Evolutionary conservation across 2,888 invertebrate genomes (phyloP).

Genomic region (Noctua janthe): DNA sequence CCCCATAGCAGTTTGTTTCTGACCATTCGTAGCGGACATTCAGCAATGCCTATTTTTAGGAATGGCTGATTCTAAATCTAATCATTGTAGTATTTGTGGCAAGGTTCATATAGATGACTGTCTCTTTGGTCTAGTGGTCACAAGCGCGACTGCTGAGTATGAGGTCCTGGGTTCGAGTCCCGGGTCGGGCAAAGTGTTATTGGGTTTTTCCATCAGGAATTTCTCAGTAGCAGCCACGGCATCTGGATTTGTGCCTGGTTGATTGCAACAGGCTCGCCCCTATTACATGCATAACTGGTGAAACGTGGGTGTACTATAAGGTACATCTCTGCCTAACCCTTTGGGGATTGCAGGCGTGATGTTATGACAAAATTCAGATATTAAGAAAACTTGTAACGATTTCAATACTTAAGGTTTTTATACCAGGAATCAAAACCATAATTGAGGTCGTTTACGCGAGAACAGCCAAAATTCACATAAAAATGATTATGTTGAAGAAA

Average conservation of each 20-base stretch:
- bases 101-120: not conserved
- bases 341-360: too few relatives aligned
- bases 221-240: too few relatives aligned
- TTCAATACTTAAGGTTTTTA: not conserved
- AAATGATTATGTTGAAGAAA: slow-evolving; percentile 52
- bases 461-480: slow-evolving; percentile 42
- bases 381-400: not conserved
- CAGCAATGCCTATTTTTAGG: not conserved
- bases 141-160: too few relatives aligned
- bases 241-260: too few relatives aligned
- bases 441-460: not conserved
- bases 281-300: too few relatives aligned
- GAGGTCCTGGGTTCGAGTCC: too few relatives aligned
- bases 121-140: too few relatives aligned
- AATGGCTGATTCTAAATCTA: not conserved
- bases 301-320: too few relatives aligned
- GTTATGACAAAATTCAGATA: not conserved
- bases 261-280: too few relatives aligned
- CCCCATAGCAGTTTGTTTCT: not conserved
- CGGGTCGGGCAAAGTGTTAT: too few relatives aligned
- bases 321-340: too few relatives aligned
- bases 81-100: not conserved
- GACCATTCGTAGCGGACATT: not conserved
- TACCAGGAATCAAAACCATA: not conserved
- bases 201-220: too few relatives aligned